phyloP scores from a whole-genome alignment of 2,888 invertebrate species.

The Acanthosepion esculentum region DNA sequence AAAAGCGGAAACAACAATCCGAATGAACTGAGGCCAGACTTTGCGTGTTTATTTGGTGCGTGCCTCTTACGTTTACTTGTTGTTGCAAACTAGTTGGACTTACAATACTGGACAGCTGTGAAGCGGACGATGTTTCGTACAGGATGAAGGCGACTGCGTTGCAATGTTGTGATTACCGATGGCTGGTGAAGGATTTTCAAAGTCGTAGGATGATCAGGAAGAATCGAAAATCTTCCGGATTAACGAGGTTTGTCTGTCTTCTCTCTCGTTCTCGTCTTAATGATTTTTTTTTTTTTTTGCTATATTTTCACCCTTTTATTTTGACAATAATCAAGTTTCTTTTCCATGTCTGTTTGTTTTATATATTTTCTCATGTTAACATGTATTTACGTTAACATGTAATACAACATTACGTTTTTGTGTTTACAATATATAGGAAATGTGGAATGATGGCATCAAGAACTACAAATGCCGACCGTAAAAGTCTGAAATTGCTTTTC shows the following conservation, averaged over 20 bases:
- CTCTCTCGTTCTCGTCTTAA: not conserved
- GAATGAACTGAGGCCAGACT: not conserved
- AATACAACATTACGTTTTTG: too few relatives aligned
- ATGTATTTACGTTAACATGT: too few relatives aligned
- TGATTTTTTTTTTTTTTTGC: not conserved
- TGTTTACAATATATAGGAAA: too few relatives aligned
- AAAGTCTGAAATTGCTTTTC: too few relatives aligned
- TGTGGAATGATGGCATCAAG: too few relatives aligned
- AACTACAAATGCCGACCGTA: too few relatives aligned
- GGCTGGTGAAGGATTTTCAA: not conserved
- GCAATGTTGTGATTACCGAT: constrained; percentile 21
- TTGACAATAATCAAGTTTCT: too few relatives aligned
- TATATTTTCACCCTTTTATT: too few relatives aligned
- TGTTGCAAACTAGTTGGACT: not conserved
- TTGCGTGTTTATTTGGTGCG: not conserved
- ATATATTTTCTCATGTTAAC: too few relatives aligned
- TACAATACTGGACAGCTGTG: not conserved
- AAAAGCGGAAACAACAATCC: not conserved
- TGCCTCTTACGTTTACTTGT: not conserved
- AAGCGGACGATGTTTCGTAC: not conserved
- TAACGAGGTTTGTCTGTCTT: not conserved
- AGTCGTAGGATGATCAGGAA: not conserved
- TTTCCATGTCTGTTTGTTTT: too few relatives aligned
- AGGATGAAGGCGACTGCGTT: constrained; percentile 33
- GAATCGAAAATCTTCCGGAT: not conserved